These are phyloP conservation scores for Pelodytes ibericus DNA, from an alignment of 2,797 vertebrate species.

Conservation along the genomic window DNA sequence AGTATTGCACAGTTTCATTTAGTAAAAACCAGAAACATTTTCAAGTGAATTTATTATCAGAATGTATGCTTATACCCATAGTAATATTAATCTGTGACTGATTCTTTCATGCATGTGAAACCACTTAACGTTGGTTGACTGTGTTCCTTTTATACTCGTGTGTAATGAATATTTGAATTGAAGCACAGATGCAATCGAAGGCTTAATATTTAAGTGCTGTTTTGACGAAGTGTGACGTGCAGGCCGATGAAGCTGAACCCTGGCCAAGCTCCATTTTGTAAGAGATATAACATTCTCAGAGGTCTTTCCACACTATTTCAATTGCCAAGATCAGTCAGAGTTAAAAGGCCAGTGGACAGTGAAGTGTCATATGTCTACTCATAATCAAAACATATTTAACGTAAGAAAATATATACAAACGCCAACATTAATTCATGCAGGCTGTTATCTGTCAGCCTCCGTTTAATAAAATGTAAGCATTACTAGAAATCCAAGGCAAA, in stretches of 20 bases:
- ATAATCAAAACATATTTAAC: slow-evolving; percentile 67
- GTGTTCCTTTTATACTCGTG: slow-evolving; percentile 12
- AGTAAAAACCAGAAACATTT: too few species aligned
- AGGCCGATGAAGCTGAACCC: slow-evolving; percentile 63
- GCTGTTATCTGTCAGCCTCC: slow-evolving; percentile 34
- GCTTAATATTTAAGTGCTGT: slow-evolving; percentile 60
- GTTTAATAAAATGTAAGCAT: slow-evolving; percentile 20
- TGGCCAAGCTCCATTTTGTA: slow-evolving; percentile 69
- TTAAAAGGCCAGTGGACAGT: slow-evolving; percentile 65
- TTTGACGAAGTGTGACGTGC: slow-evolving; percentile 65
- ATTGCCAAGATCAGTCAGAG: slow-evolving; percentile 68
- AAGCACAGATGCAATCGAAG: slow-evolving; percentile 50
- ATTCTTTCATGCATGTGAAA: not conserved
- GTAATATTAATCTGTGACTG: not conserved
- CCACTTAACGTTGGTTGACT: slow-evolving; percentile 3
- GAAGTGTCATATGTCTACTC: slow-evolving; percentile 64
- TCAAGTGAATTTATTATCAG: too few species aligned
- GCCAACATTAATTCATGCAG: slow-evolving; percentile 53
- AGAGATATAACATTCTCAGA: slow-evolving; percentile 70
- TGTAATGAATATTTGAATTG: slow-evolving; percentile 38
- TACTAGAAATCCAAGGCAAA: slow-evolving; percentile 34
- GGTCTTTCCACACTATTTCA: slow-evolving; percentile 74
- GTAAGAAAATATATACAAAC: slow-evolving; percentile 61
- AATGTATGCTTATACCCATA: not conserved
- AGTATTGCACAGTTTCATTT: too few species aligned